phyloP scores from a whole-genome alignment of 2,113 vertebrate genomes.

The Gymnarchus niloticus region DNA sequence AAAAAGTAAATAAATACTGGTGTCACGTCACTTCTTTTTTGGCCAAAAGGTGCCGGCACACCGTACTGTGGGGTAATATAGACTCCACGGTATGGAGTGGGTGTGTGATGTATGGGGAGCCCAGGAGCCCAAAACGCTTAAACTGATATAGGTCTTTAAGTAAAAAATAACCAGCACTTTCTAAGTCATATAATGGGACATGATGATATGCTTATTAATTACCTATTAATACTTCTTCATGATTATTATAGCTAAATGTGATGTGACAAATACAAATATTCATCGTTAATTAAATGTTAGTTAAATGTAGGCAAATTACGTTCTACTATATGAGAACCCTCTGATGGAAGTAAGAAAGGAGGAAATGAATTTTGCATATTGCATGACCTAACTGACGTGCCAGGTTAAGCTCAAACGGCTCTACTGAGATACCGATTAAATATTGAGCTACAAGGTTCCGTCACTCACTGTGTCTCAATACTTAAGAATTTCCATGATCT shows the following conservation, averaged over 20 bases:
- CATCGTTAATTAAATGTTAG: background rate
- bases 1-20: background rate
- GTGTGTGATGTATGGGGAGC: too few species aligned
- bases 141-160: background rate
- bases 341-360: background rate
- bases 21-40: background rate
- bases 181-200: background rate
- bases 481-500: slow-evolving; percentile 34
- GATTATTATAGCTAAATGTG: background rate
- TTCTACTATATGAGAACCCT: background rate
- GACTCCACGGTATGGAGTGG: background rate
- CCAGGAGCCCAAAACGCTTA: too few species aligned
- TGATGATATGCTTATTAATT: background rate
- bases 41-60: background rate
- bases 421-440: background rate
- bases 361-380: background rate
- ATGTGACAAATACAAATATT: background rate
- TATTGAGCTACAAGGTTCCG: background rate
- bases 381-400: background rate
- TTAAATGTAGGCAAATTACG: background rate
- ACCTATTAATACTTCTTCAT: background rate
- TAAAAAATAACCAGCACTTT: background rate
- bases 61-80: background rate
- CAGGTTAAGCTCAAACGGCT: background rate
- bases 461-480: background rate